These are phyloP conservation scores for Gymnoscelis rufifasciata DNA, from an alignment of 2,888 invertebrate genomes.

Conservation along the genomic window DNA sequence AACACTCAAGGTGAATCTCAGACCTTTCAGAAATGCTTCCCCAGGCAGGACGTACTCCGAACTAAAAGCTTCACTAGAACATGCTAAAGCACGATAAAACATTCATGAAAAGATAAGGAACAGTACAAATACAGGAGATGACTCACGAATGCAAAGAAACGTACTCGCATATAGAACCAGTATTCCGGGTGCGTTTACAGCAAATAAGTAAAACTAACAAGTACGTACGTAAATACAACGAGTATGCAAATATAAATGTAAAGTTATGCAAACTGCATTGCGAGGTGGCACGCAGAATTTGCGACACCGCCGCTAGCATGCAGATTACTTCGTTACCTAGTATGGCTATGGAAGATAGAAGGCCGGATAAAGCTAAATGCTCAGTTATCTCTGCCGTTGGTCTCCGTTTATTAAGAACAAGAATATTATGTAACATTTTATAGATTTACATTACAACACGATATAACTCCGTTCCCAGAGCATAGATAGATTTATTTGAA, in stretches of 20 bases:
- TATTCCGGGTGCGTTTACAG: constrained; percentile 45
- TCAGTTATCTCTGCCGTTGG: not conserved
- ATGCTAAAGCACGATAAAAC: not conserved
- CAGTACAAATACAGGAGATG: not conserved
- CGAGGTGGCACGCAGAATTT: constrained; percentile 55
- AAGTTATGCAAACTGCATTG: constrained; percentile 67
- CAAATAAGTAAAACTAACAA: constrained; percentile 49
- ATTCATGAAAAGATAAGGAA: constrained; percentile 6
- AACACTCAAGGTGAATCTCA: not conserved
- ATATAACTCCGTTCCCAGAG: too few relatives aligned
- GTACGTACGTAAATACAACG: constrained; percentile 24
- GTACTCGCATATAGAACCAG: constrained; percentile 8
- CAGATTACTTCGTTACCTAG: constrained; percentile 55
- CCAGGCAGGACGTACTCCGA: not conserved
- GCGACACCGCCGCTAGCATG: constrained; percentile 44
- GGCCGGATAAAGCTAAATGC: constrained; percentile 4
- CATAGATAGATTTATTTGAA: too few relatives aligned
- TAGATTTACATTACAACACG: too few relatives aligned
- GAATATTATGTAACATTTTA: too few relatives aligned
- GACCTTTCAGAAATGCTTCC: not conserved
- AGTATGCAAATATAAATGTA: constrained; percentile 33
- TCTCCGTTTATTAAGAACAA: not conserved
- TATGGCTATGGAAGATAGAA: constrained; percentile 21
- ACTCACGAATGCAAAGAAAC: constrained; percentile 12
- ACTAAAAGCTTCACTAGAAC: constrained; percentile 1